Conservation (phyloP, 2,797 vertebrate genomes). For the Acanthopagrus latus region DNA sequence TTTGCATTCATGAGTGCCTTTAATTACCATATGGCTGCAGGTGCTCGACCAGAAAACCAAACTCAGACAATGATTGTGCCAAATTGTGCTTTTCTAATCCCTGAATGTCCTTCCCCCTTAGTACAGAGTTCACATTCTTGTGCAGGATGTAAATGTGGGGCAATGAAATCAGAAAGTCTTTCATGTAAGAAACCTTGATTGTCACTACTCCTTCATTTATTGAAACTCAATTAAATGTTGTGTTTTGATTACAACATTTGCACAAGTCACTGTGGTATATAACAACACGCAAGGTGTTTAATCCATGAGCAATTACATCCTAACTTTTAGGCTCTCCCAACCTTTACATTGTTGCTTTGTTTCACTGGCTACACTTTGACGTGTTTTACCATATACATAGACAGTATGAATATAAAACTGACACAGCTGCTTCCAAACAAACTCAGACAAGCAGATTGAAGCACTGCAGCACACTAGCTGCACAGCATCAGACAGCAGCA, state of each 20-base stretch:
- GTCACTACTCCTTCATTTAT: neutral
- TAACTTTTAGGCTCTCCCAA: neutral
- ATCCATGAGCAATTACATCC: neutral
- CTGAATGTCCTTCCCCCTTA: too few relatives aligned
- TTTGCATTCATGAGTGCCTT: neutral
- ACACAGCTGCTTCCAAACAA: neutral
- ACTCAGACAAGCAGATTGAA: neutral
- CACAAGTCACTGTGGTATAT: too few relatives aligned
- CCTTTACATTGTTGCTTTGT: neutral
- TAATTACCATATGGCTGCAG: constrained; percentile 24
- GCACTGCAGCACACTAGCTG: too few relatives aligned
- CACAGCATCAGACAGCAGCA: too few relatives aligned
- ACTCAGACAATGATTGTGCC: neutral
- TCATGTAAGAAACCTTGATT: neutral
- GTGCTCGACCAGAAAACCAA: neutral
- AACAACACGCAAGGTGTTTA: neutral
- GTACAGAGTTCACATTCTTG: too few relatives aligned
- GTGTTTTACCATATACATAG: too few relatives aligned
- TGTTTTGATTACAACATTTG: too few relatives aligned
- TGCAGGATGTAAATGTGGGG: neutral
- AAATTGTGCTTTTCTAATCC: too few relatives aligned
- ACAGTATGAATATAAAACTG: too few relatives aligned
- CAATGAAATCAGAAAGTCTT: neutral
- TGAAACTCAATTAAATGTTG: neutral
- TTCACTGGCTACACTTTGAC: neutral